Evolutionary conservation across 2,797 vertebrate species (phyloP).

Genomic region (Sylvia borin): DNA sequence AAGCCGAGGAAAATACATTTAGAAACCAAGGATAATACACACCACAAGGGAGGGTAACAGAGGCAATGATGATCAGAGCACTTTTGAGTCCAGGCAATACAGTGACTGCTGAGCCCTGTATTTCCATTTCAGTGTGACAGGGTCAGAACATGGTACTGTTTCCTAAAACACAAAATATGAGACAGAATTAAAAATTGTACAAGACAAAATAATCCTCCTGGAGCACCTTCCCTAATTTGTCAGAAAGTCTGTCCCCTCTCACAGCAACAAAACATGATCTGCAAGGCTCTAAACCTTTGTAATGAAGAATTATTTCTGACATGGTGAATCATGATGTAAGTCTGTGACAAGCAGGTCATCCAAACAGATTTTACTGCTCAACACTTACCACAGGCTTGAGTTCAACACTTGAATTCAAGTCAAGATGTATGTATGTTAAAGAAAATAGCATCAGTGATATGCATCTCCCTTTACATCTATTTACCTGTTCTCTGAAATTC

Average conservation of each 20-base stretch:
- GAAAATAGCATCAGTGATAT: not conserved
- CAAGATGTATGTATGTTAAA: not conserved
- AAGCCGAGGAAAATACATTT: not conserved
- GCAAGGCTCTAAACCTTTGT: not conserved
- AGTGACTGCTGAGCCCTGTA: not conserved
- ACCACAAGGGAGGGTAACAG: not conserved
- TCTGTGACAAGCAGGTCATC: constrained; percentile 3
- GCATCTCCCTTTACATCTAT: not conserved
- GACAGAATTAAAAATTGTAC: not conserved
- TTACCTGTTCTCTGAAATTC: not conserved
- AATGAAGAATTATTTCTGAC: constrained; percentile 32
- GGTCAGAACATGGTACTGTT: not conserved
- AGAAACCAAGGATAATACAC: not conserved
- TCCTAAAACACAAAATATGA: not conserved
- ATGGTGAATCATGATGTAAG: not conserved
- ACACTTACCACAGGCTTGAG: not conserved
- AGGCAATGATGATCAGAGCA: not conserved
- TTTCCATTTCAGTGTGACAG: not conserved
- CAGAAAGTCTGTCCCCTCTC: not conserved
- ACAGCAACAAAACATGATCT: not conserved
- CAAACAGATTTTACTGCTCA: constrained; percentile 23
- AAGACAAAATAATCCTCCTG: not conserved
- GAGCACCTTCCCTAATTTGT: not conserved
- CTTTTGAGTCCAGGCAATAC: not conserved
- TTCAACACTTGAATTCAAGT: not conserved